Conservation (phyloP, 1,140 invertebrate species). For the Drosophila bocki region DNA sequence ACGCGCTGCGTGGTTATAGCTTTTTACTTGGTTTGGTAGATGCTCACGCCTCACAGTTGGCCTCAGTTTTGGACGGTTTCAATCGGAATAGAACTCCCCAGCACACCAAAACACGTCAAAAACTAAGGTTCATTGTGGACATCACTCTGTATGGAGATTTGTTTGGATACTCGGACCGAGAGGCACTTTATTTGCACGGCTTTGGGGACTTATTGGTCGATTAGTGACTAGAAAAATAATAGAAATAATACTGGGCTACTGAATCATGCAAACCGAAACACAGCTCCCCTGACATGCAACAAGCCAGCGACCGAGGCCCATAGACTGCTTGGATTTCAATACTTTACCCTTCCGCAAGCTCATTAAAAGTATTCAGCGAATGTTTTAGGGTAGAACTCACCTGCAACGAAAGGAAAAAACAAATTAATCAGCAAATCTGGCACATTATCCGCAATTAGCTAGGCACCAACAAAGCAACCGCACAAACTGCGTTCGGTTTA, state of each 20-base stretch:
- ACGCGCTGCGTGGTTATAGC: conserved; percentile 17
- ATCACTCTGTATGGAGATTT: conserved; percentile 8
- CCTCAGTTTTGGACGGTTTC: conserved; percentile 85
- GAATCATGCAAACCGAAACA: conserved; percentile 8
- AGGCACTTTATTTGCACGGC: conserved; percentile 37
- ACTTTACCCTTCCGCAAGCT: conserved; percentile 22
- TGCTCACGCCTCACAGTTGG: conserved; percentile 68
- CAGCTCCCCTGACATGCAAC: conserved; percentile 3
- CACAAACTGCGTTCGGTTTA: conserved; percentile 5
- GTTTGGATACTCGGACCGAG: not conserved
- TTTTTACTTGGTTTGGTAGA: conserved; percentile 17
- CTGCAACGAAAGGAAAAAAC: conserved; percentile 43
- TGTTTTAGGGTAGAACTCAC: conserved; percentile 45
- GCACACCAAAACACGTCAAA: conserved; percentile 85
- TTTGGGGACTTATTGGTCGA: not conserved
- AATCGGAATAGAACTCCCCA: conserved; percentile 78
- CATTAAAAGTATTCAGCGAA: conserved; percentile 2
- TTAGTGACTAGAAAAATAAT: not conserved
- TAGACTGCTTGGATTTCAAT: not conserved
- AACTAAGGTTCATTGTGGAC: conserved; percentile 79
- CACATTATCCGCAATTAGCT: conserved; percentile 34
- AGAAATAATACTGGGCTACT: not conserved
- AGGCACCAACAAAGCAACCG: conserved; percentile 9
- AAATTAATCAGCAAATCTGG: conserved; percentile 35
- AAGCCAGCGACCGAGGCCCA: not conserved